phyloP scores from a whole-genome alignment of 2,888 invertebrate genomes.

The Sminthurinus aureus region DNA sequence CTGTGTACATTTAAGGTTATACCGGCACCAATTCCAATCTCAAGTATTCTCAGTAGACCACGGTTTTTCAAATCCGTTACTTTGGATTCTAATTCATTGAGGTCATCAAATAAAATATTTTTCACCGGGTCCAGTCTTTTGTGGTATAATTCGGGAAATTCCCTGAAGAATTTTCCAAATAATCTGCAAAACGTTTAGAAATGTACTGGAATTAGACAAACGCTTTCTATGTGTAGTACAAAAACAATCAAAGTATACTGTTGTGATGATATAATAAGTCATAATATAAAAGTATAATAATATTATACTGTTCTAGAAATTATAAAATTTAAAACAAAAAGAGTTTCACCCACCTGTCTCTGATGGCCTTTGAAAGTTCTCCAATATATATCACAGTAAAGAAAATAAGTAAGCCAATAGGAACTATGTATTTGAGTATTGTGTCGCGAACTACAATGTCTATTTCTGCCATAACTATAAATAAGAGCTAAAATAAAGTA shows the following conservation, averaged over 20 bases:
- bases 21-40: constrained; percentile 58
- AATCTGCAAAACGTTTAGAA: constrained; percentile 41
- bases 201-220: not conserved
- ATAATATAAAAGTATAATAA: no score
- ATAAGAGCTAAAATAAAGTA: no score
- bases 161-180: constrained; percentile 45
- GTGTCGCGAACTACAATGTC: constrained; percentile 54
- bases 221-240: not conserved
- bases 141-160: constrained; percentile 47
- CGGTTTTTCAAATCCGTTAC: constrained; percentile 53
- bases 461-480: constrained; percentile 48
- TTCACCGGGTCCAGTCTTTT: constrained; percentile 48
- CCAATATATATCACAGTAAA: constrained; percentile 48
- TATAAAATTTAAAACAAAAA: not conserved
- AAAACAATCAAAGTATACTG: not conserved
- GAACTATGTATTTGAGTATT: constrained; percentile 51
- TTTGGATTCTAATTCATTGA: constrained; percentile 51
- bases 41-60: constrained; percentile 54
- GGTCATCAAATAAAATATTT: constrained; percentile 51
- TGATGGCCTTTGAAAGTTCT: constrained; percentile 46
- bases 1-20: not conserved
- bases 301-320: not conserved
- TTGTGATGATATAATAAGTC: no score
- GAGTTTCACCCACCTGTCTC: constrained; percentile 46
- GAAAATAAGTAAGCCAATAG: constrained; percentile 39